Evolutionary conservation across 1,140 invertebrate genomes (phyloP), one percentile per base, ranked within the genome.

Genomic region (Penaeus indicus): DNA sequence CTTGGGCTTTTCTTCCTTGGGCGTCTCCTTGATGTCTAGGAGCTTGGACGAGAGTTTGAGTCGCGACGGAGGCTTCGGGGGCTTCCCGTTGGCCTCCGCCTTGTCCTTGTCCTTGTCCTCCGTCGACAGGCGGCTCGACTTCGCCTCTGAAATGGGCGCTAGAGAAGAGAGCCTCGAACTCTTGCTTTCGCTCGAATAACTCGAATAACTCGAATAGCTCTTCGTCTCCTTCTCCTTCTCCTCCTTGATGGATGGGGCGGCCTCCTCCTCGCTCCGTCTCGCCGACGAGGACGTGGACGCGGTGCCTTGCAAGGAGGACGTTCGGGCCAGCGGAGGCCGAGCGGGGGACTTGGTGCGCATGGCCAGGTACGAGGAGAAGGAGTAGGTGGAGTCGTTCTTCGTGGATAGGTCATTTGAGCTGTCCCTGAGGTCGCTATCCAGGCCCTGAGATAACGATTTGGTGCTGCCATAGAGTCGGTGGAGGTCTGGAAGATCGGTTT

Each of bases 281-380:
- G 62, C 88, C 27, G 75, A 67, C n/a, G 88, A 89, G 8, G 88
- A 89, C 25, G 88, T 89, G 16, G 88, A 89, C 47, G 88, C 79
- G 32, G 83, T 90, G 62, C 90, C 87, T 67, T 72, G 86, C 47
- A 86, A 72, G 32, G 88, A 89, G 27, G 90, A 85, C 5, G 86
- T 61, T 27, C 82, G 60, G 27, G 42, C 22, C 18, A 90, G 85
- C 16, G 90, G 83, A 22, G 90, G 90, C 61, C 90, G 84, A 0
- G 67, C 90, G 3, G 90, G 90, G 47, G 88, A 90, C 80, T 91
- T 91, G 25, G 90, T 91, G 54, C 90, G 81, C 86, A 88, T 91
- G 63, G 90, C 88, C 22, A 91, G 79, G 75, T 91, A 91, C 13
- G 90, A 90, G 60, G 90, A 91, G 86, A 91, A 91, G 85, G 85